Conservation (phyloP, 2,888 invertebrate species). For the Isotomurus palustris region DNA sequence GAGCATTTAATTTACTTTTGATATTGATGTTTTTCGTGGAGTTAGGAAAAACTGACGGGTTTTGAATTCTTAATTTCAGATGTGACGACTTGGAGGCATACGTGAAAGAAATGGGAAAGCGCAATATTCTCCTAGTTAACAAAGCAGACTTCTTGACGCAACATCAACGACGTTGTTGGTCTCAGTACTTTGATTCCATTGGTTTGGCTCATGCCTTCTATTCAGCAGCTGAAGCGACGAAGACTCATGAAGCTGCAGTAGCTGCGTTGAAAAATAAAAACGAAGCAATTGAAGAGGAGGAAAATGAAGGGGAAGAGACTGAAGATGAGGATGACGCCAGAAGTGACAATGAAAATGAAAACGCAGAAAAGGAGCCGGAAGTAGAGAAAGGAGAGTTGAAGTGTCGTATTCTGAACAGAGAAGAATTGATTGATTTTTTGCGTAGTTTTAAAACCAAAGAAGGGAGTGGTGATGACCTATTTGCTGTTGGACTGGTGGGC, state of each 20-base stretch:
- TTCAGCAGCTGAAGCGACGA: conserved; percentile 62
- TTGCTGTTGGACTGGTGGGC: conserved; percentile 90
- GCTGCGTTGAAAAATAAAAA: conserved; percentile 29
- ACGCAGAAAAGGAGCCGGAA: conserved; percentile 48
- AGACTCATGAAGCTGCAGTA: conserved; percentile 11
- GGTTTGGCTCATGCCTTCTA: conserved; percentile 78
- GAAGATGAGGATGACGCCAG: conserved; percentile 9
- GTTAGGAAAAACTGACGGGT: not conserved
- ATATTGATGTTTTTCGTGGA: conserved; percentile 2
- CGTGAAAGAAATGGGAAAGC: conserved; percentile 74
- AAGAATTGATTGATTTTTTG: conserved; percentile 67
- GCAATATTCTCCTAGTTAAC: conserved; percentile 82
- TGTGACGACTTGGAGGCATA: conserved; percentile 87
- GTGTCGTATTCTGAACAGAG: conserved; percentile 56
- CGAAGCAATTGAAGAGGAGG: conserved; percentile 47
- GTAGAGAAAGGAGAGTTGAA: no score
- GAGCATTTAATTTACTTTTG: not conserved
- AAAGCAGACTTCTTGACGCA: conserved; percentile 88
- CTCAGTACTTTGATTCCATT: conserved; percentile 70
- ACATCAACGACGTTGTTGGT: conserved; percentile 77
- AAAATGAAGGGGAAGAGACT: conserved; percentile 39
- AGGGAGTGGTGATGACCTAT: conserved; percentile 50
- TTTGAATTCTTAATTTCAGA: conserved; percentile 20
- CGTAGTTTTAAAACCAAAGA: conserved; percentile 55
- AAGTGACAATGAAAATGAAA: conserved; percentile 44